Conservation (phyloP, 2,113 vertebrate genomes). For the Melanostigma gelatinosum region DNA sequence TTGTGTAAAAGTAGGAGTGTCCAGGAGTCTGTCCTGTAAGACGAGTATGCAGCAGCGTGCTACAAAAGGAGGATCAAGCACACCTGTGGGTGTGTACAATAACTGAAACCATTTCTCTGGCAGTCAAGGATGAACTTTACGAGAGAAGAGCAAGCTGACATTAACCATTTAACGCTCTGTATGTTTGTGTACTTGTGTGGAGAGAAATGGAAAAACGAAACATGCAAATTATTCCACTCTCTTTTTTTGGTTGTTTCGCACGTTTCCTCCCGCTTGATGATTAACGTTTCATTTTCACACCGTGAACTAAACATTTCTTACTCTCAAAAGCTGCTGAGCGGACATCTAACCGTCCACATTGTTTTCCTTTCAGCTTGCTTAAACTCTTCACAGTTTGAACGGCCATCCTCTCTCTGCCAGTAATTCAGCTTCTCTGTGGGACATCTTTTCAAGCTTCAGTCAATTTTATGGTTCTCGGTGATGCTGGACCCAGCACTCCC, state of each 20-base stretch:
- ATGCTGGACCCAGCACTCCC: conserved; percentile 65
- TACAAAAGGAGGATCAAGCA: not conserved
- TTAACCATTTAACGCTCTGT: not conserved
- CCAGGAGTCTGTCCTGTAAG: not conserved
- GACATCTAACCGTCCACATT: conserved; percentile 1
- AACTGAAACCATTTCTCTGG: conserved; percentile 13
- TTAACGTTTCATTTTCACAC: conserved; percentile 39
- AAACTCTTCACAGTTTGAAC: not conserved
- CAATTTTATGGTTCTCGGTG: conserved; percentile 42
- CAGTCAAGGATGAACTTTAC: not conserved
- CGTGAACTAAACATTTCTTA: conserved; percentile 37
- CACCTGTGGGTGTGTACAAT: not conserved
- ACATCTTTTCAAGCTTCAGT: conserved; percentile 27
- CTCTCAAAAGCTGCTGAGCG: conserved; percentile 26
- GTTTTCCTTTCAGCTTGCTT: conserved; percentile 35
- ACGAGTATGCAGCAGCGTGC: not conserved
- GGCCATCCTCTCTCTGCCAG: conserved; percentile 12
- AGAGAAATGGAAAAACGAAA: not conserved
- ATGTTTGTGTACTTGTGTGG: not conserved
- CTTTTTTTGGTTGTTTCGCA: not conserved
- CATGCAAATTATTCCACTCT: not conserved
- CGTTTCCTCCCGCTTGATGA: not conserved
- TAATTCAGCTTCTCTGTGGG: conserved; percentile 32
- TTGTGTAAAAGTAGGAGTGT: not conserved
- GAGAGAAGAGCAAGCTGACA: conserved; percentile 10